Conservation (phyloP, 1,140 invertebrate genomes). For the Macrotrachela quadricornifera region DNA sequence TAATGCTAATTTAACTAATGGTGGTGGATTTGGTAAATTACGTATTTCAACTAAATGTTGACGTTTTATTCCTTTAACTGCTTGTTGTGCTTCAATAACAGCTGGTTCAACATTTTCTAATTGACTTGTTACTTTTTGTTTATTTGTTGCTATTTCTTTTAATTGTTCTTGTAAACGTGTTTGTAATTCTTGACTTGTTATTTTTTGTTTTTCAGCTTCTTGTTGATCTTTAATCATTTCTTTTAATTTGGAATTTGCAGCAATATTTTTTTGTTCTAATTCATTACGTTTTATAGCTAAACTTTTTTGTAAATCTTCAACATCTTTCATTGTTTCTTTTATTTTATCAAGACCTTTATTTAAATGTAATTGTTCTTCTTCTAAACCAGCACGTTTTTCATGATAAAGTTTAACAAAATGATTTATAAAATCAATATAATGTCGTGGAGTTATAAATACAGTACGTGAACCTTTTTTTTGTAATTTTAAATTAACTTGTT, state of each 20-base stretch:
- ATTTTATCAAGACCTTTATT: constrained; percentile 97
- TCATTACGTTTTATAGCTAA: constrained; percentile 76
- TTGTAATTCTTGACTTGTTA: constrained; percentile 90
- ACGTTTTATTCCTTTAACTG: constrained; percentile 97
- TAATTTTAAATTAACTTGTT: constrained; percentile 68
- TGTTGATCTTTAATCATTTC: constrained; percentile 98
- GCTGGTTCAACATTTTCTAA: constrained; percentile 84
- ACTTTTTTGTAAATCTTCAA: constrained; percentile 96
- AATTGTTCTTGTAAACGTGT: constrained; percentile 52
- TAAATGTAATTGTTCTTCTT: constrained; percentile 93
- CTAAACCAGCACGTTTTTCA: constrained; percentile 87
- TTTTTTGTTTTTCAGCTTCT: constrained; percentile 95
- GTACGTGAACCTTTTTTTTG: constrained; percentile 72
- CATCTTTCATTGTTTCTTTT: constrained; percentile 94
- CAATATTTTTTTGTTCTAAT: constrained; percentile 91
- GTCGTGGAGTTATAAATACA: constrained; percentile 87
- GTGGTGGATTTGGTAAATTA: constrained; percentile 91
- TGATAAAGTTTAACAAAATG: constrained; percentile 79
- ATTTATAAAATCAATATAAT: constrained; percentile 99
- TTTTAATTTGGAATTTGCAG: constrained; percentile 87
- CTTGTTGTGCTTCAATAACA: constrained; percentile 87
- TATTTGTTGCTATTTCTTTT: constrained; percentile 70
- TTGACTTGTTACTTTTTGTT: constrained; percentile 74
- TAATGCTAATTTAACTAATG: constrained; percentile 82
- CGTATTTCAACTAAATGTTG: constrained; percentile 93